These are phyloP conservation scores for Protomyctophum bolini DNA, from an alignment of 2,113 vertebrate genomes.

Conservation along the genomic window DNA sequence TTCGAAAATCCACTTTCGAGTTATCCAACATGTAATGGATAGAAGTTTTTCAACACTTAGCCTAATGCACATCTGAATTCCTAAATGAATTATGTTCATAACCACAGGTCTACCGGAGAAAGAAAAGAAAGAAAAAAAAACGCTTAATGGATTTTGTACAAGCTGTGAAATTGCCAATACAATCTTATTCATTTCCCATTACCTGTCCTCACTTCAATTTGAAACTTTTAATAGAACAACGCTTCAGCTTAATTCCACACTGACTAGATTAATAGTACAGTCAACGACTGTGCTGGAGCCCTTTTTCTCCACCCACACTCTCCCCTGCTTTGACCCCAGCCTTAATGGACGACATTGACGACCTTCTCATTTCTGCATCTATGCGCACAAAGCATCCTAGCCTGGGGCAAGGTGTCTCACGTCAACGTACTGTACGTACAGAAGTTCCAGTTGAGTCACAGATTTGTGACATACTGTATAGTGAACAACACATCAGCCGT, in stretches of 20 bases:
- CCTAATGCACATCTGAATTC: neutral
- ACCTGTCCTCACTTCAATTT: constrained; percentile 13
- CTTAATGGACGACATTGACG: constrained; percentile 44
- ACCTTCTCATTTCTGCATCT: constrained; percentile 54
- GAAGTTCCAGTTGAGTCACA: constrained; percentile 47
- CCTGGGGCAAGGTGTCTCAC: constrained; percentile 53
- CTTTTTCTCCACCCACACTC: constrained; percentile 13
- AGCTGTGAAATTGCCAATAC: neutral
- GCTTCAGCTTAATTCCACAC: constrained; percentile 7
- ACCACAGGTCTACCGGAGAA: neutral
- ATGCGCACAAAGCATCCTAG: constrained; percentile 48
- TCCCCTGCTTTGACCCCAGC: constrained; percentile 50
- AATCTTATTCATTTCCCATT: neutral
- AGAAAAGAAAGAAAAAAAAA: neutral
- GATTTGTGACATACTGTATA: constrained; percentile 54
- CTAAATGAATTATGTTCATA: neutral
- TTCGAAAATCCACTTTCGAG: neutral
- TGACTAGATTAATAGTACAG: neutral
- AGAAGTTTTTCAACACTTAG: neutral
- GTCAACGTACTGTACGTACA: constrained; percentile 54
- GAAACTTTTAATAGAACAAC: constrained; percentile 14
- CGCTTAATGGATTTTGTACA: neutral
- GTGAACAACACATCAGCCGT: constrained; percentile 35
- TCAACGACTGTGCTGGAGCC: neutral
- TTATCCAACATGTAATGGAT: neutral